Conservation (phyloP, 2,888 invertebrate species). For the Papilio gigon region DNA sequence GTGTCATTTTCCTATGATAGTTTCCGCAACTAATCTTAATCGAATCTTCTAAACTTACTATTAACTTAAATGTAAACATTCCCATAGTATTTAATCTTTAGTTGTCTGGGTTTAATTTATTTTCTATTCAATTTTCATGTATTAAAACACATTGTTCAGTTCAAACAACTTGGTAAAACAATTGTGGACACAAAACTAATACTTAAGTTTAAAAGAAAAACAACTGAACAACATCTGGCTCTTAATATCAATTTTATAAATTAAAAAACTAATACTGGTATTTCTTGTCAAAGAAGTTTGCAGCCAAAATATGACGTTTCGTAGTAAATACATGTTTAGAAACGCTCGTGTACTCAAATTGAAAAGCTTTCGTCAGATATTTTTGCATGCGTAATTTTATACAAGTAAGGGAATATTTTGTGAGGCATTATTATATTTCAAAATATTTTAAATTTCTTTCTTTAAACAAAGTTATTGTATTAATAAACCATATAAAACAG, state of each 20-base stretch:
- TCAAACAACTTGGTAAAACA: neutral
- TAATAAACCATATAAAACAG: too few species aligned
- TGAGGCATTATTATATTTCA: neutral
- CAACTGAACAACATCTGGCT: neutral
- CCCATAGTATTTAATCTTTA: too few species aligned
- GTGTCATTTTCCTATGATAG: neutral
- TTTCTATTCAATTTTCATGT: neutral
- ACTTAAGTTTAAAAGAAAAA: neutral
- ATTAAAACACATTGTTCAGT: neutral
- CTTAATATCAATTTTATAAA: neutral
- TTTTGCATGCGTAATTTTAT: neutral
- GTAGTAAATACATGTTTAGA: neutral
- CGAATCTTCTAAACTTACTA: neutral
- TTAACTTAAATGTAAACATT: neutral
- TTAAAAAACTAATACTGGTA: neutral
- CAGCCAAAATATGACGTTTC: conserved; percentile 7
- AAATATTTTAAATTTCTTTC: too few species aligned
- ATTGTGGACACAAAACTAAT: neutral
- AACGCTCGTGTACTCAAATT: neutral
- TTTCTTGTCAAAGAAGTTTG: neutral
- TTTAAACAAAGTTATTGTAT: too few species aligned
- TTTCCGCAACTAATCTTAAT: neutral
- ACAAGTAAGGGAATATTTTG: neutral
- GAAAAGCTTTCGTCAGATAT: neutral
- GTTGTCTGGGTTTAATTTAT: neutral